phyloP scores from a whole-genome alignment of 2,113 vertebrate species.

The Eolophus roseicapilla region DNA sequence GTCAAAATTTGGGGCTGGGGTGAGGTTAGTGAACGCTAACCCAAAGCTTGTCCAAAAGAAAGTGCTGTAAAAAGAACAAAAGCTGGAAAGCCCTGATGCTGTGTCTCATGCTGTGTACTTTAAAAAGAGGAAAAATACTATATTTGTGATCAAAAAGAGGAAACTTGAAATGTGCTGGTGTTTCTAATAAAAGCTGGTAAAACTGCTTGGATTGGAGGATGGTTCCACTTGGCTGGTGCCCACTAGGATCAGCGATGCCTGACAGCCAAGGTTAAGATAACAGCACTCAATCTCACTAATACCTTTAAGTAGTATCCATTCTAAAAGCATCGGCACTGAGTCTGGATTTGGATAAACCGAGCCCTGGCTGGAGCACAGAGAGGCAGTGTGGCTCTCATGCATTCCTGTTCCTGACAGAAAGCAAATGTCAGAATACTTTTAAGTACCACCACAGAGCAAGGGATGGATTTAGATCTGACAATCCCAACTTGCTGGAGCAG shows the following conservation, averaged over 20 bases:
- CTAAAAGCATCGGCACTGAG: background rate
- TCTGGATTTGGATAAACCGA: background rate
- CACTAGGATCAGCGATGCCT: background rate
- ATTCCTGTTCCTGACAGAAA: background rate
- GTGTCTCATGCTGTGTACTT: constrained; percentile 76
- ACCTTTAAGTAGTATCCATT: background rate
- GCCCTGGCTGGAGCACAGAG: background rate
- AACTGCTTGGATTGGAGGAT: constrained; percentile 74
- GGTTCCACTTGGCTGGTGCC: constrained; percentile 69
- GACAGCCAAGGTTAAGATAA: background rate
- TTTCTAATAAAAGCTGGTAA: constrained; percentile 81
- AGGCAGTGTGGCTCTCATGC: fast-evolving
- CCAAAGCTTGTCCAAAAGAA: constrained; percentile 49
- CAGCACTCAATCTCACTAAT: background rate
- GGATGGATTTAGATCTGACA: background rate
- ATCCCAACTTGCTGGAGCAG: background rate
- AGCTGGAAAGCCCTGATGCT: constrained; percentile 58
- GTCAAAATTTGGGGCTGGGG: constrained; percentile 40
- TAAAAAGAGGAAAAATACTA: constrained; percentile 68
- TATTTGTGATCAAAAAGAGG: constrained; percentile 79
- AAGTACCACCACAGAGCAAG: background rate
- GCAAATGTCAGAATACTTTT: background rate
- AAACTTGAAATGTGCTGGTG: constrained; percentile 79
- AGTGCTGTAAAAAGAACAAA: constrained; percentile 26
- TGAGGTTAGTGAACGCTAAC: constrained; percentile 45